Conservation (phyloP, 2,797 vertebrate species). For the Acipenser ruthenus region DNA sequence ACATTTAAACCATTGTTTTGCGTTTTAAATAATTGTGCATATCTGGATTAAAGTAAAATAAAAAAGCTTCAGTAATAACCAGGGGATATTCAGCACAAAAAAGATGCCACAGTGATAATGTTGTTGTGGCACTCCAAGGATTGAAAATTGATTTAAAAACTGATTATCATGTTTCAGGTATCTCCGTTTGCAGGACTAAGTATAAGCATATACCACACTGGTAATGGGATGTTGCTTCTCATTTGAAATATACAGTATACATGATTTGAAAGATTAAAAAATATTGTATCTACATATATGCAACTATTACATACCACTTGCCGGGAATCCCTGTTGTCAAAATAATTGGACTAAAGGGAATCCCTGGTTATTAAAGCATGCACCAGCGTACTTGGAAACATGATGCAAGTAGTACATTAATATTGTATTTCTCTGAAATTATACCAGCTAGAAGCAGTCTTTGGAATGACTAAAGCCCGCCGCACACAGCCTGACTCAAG, state of each 20-base stretch:
- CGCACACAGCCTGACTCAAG: too few species aligned
- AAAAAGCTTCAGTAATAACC: too few species aligned
- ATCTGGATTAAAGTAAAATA: too few species aligned
- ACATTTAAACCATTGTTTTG: too few species aligned
- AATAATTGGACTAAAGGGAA: conserved; percentile 11
- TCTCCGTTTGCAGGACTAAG: background rate
- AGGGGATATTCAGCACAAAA: too few species aligned
- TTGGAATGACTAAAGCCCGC: background rate
- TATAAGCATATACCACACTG: background rate
- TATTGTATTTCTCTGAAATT: background rate
- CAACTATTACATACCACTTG: background rate
- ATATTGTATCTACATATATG: conserved; percentile 4
- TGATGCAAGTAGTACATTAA: too few species aligned
- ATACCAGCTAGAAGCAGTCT: background rate
- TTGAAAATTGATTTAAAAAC: too few species aligned
- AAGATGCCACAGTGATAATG: too few species aligned
- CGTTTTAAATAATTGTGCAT: too few species aligned
- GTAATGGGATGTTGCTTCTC: background rate
- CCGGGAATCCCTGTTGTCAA: background rate
- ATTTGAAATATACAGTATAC: background rate
- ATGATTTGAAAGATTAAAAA: background rate
- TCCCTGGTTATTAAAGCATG: background rate
- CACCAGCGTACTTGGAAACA: too few species aligned
- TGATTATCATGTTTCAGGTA: too few species aligned
- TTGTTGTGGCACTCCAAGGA: too few species aligned